Percentiles rank a stretch among this genome's conserved stretches.
These are phyloP conservation scores for Brachionichthys hirsutus DNA, from an alignment of 2,113 vertebrate genomes.

Conservation along the genomic window DNA sequence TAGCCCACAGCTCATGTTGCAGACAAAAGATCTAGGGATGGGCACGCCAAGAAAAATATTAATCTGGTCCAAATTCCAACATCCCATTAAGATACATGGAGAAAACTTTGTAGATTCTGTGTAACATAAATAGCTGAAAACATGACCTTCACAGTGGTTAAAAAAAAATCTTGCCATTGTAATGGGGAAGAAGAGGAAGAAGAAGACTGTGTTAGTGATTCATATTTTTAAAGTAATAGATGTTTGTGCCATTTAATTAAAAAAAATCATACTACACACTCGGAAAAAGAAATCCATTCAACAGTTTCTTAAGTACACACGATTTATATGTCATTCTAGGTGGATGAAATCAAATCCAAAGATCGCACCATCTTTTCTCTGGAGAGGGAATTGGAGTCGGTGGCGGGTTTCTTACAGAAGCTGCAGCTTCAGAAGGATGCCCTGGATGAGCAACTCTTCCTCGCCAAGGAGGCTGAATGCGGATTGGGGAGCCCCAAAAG, in stretches of 20 bases:
- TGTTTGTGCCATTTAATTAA: background rate
- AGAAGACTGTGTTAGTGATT: no score
- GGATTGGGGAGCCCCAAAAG: conserved; percentile 96
- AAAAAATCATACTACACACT: background rate
- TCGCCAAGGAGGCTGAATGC: conserved; percentile 97
- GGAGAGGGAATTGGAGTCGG: conserved; percentile 94
- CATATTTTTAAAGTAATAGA: no score
- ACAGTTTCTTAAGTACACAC: background rate
- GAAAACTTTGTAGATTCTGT: no score
- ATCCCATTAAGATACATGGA: no score
- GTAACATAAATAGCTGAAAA: no score
- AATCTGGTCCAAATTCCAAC: no score
- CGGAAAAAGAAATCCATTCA: background rate
- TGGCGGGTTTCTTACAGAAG: conserved; percentile 89
- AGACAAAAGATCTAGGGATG: no score
- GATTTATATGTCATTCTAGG: conserved; percentile 71
- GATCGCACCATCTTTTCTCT: conserved; percentile 94
- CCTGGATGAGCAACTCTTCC: conserved; percentile 94
- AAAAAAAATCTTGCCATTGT: no score
- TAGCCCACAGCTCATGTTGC: background rate
- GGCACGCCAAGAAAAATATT: no score
- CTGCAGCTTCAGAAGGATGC: conserved; percentile 96
- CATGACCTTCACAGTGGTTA: no score
- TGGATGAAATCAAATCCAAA: conserved; percentile 98
- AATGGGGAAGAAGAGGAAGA: no score